phyloP scores from a whole-genome alignment of 2,888 invertebrate genomes.

The Caenorhabditis imperialis region DNA sequence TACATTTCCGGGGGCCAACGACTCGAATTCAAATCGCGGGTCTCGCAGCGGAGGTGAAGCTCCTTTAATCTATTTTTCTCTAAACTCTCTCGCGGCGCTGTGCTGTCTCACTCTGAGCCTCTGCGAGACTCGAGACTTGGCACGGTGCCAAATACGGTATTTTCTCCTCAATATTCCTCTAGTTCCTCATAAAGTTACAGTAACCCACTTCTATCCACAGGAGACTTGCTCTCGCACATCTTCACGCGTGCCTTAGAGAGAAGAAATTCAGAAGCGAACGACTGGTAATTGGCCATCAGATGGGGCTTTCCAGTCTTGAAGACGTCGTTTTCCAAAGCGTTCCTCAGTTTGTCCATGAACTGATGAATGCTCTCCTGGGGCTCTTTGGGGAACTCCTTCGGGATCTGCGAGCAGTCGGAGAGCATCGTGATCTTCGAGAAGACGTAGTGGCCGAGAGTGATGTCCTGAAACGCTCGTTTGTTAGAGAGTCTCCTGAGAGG shows the following conservation, averaged over 20 bases:
- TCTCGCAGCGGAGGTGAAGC: no score
- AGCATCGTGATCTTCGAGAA: slow-evolving; percentile 5
- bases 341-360: not conserved
- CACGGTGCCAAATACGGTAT: no score
- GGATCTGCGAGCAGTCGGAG: slow-evolving; percentile 11
- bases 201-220: not conserved
- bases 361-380: not conserved
- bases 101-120: no score
- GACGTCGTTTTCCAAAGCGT: not conserved
- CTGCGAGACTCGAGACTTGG: no score
- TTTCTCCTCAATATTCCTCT: no score
- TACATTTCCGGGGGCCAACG: no score
- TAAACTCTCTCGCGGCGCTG: no score
- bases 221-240: slow-evolving; percentile 8
- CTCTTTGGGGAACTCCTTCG: not conserved
- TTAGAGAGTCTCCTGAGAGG: no score
- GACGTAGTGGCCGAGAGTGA: not conserved
- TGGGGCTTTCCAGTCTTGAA: not conserved
- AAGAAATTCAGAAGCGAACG: slow-evolving; percentile 1
- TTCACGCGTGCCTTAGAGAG: slow-evolving; percentile 2
- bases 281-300: not conserved
- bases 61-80: no score
- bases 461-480: slow-evolving; percentile 15
- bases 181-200: no score
- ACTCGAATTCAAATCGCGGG: no score